Base-by-base conservation (phyloP, 2,113 vertebrate genomes). In the Tympanuchus pallidicinctus region DNA sequence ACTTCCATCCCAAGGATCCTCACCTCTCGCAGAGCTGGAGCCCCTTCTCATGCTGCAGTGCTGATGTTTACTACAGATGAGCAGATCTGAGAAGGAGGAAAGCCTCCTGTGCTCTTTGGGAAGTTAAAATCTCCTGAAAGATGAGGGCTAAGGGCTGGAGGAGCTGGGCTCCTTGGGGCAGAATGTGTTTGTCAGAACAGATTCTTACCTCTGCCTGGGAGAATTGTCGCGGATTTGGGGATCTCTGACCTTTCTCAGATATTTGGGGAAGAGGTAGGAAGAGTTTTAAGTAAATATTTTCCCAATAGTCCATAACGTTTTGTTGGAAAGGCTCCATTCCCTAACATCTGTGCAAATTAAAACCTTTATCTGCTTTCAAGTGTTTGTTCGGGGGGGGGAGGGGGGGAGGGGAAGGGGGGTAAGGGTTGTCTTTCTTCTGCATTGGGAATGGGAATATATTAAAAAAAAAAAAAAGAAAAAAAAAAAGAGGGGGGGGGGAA, bases 291-390 rank as follows among this genome's bases (percentile, higher is more conserved):
- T 6, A 12, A 54, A 2, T 5, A 1, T 66, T 70, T 48, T 80
- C 82, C 86, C 85, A 22, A 43, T 59, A 64, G 75, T 64, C 88
- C 59, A 2, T 17, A 65, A 30, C 54, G 7, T 82, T 92, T 88
- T 16, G 70, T 32, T 56, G 69, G 67, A 82, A 80, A 40, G 4
- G 45, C 59, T 92, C 75, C 2, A 4, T 60, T 86, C 56, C 50
- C 13, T 0, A 73, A 75, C 92, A 80, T 90, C 92, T 95, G 93
- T 47, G 90, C 82, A 77, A 88, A 64, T n/a, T 11, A 76, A 92
- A 92, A 12, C 70, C 57, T 80, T 64, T 43, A 70, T 85, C 63
- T 17, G 88, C 75, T 80, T 86, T 38, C 4, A 47, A 82, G 82
- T 4, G 67, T 25, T 42, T 0, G 0, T 86, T 77, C 34, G 17